phyloP scores from a whole-genome alignment of 1,140 invertebrate species.

The Hylyphantes graminicola region DNA sequence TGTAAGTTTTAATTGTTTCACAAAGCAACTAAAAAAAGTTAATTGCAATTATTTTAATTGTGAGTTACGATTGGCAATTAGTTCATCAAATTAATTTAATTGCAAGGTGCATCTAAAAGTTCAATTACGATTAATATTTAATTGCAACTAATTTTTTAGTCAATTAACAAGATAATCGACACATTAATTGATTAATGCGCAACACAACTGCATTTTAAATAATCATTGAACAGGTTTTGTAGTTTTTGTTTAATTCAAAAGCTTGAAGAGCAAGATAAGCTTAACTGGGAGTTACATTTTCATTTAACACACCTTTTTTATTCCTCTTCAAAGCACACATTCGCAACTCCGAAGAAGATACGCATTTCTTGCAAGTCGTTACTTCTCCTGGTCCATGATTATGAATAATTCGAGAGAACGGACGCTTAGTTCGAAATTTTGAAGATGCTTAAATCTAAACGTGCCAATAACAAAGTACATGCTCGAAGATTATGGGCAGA shows the following conservation, averaged over 20 bases:
- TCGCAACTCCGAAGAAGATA: slow-evolving; percentile 11
- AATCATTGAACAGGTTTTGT: too few relatives aligned
- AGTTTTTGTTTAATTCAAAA: background rate
- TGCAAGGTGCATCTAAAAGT: too few relatives aligned
- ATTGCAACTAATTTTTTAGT: too few relatives aligned
- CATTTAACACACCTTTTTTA: slow-evolving; percentile 13
- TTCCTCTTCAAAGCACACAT: background rate
- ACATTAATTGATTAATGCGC: too few relatives aligned
- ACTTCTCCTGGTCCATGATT: slow-evolving; percentile 1
- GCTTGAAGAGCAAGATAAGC: background rate
- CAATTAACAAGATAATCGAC: too few relatives aligned
- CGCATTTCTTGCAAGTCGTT: slow-evolving; percentile 8
- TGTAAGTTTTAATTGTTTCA: too few relatives aligned
- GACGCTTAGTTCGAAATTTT: slow-evolving; percentile 26
- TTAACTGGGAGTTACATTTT: background rate
- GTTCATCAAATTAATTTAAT: too few relatives aligned
- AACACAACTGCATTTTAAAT: too few relatives aligned
- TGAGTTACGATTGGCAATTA: too few relatives aligned
- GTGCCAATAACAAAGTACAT: slow-evolving; percentile 33
- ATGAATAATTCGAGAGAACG: slow-evolving; percentile 19
- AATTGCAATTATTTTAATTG: too few relatives aligned
- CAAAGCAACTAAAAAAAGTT: too few relatives aligned
- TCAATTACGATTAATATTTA: too few relatives aligned
- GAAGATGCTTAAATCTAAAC: slow-evolving; percentile 36
- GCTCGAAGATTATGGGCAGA: slow-evolving; percentile 6